These are phyloP conservation scores for Ostrea denselamellosa DNA, from an alignment of 1,140 invertebrate genomes.

Conservation along the genomic window DNA sequence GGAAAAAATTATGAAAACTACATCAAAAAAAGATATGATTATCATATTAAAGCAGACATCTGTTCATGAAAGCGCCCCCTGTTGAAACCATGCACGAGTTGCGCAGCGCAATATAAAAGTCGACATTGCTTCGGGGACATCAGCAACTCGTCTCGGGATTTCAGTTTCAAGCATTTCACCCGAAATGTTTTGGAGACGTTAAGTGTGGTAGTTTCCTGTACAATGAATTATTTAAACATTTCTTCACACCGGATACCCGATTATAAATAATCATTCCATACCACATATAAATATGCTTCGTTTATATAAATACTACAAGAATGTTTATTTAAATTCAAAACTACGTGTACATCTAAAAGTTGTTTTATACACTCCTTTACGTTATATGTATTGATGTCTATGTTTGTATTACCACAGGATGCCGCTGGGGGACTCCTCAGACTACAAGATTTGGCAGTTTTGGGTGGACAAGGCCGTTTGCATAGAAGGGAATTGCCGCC, in stretches of 20 bases:
- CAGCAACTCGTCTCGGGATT: neutral
- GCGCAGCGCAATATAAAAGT: slow-evolving; percentile 48
- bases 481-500: no score
- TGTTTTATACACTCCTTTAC: no score
- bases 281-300: no score
- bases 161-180: neutral
- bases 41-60: no score
- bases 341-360: no score
- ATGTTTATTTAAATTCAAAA: no score
- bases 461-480: slow-evolving; percentile 16
- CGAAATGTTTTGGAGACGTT: slow-evolving; percentile 52
- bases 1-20: no score
- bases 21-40: no score
- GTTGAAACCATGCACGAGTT: slow-evolving; percentile 48
- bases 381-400: neutral
- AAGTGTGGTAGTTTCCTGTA: neutral
- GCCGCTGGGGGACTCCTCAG: slow-evolving; percentile 47
- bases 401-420: slow-evolving; percentile 43
- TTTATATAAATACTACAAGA: no score
- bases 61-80: neutral
- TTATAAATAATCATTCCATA: no score
- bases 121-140: slow-evolving; percentile 50
- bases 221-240: no score
- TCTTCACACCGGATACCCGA: no score
- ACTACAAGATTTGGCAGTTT: slow-evolving; percentile 36